Conservation (phyloP, 2,888 invertebrate genomes). For the Drosophila trichaetosa region DNA sequence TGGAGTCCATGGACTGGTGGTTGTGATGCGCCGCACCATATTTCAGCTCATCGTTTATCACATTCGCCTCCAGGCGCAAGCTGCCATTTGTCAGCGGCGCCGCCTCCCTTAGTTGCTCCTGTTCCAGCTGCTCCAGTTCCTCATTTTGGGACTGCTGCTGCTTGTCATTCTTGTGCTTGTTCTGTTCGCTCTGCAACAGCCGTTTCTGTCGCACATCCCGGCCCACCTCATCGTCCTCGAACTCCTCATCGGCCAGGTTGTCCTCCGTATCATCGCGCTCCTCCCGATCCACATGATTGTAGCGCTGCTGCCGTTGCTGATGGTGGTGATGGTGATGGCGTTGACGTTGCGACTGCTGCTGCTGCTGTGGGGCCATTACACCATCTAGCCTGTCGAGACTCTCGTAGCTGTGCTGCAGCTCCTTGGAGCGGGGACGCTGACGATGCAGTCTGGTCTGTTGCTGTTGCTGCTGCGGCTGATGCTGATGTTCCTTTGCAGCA, state of each 20-base stretch:
- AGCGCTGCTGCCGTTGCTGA: conserved; percentile 67
- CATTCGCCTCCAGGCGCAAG: conserved; percentile 82
- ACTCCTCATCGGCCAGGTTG: conserved; percentile 84
- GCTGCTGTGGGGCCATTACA: conserved; percentile 35
- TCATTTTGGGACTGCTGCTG: conserved; percentile 37
- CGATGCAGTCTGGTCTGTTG: conserved; percentile 81
- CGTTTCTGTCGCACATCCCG: conserved; percentile 83
- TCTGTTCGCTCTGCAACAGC: conserved; percentile 42
- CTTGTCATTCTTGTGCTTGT: conserved; percentile 40
- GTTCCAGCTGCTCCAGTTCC: conserved; percentile 58
- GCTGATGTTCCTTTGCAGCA: conserved; percentile 66
- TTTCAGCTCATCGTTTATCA: conserved; percentile 85
- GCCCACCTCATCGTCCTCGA: conserved; percentile 84
- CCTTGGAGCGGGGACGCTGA: conserved; percentile 83
- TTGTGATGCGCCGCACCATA: conserved; percentile 85
- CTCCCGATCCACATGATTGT: conserved; percentile 75
- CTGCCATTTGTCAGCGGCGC: conserved; percentile 52
- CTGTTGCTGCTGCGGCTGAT: conserved; percentile 77
- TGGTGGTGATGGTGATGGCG: conserved; percentile 65
- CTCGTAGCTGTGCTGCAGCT: conserved; percentile 83
- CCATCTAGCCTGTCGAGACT: conserved; percentile 82
- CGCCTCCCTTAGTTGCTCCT: conserved; percentile 56
- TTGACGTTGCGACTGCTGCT: conserved; percentile 31
- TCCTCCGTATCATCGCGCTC: conserved; percentile 84
- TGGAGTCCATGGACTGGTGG: conserved; percentile 84